Evolutionary conservation across 2,888 invertebrate species (phyloP).

Genomic region (Charanyca ferruginea): DNA sequence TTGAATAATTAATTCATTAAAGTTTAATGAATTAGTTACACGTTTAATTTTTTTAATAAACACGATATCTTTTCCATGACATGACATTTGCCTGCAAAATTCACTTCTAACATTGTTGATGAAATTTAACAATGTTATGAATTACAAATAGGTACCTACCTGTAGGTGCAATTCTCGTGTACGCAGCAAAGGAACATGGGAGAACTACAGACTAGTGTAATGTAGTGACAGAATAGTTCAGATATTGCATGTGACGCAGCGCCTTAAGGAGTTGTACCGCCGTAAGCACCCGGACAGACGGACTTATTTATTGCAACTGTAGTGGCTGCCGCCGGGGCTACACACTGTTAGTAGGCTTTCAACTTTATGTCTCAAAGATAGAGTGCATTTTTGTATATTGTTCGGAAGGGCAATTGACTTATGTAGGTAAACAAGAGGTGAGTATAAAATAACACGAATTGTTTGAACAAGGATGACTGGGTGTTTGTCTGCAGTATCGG

Average conservation of each 20-base stretch:
- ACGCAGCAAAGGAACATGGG: slow-evolving; percentile 14
- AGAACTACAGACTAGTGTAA: slow-evolving; percentile 35
- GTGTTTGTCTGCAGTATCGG: slow-evolving; percentile 37
- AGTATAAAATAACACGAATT: slow-evolving; percentile 57
- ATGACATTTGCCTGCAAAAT: too few species aligned
- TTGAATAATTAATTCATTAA: too few species aligned
- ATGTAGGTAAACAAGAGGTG: slow-evolving; percentile 47
- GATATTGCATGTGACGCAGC: slow-evolving; percentile 62
- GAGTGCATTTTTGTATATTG: slow-evolving; percentile 6
- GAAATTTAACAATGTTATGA: not conserved
- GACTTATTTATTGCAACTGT: slow-evolving; percentile 65
- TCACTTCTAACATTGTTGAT: not conserved
- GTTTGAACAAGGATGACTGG: slow-evolving; percentile 52
- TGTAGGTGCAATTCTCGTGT: not conserved
- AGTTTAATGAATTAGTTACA: too few species aligned
- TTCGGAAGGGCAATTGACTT: slow-evolving; percentile 29
- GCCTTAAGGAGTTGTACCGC: slow-evolving; percentile 59
- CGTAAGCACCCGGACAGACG: slow-evolving; percentile 49
- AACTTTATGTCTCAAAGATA: slow-evolving; percentile 18
- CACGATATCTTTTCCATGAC: too few species aligned
- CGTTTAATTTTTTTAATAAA: too few species aligned
- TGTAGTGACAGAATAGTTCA: slow-evolving; percentile 37
- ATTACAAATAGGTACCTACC: not conserved
- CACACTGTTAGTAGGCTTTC: not conserved
- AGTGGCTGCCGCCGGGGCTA: slow-evolving; percentile 28